A percentile compares a stretch with the other conserved stretches of the same genome.
phyloP scores from a whole-genome alignment of 2,113 vertebrate genomes.

The Antechinus flavipes region DNA sequence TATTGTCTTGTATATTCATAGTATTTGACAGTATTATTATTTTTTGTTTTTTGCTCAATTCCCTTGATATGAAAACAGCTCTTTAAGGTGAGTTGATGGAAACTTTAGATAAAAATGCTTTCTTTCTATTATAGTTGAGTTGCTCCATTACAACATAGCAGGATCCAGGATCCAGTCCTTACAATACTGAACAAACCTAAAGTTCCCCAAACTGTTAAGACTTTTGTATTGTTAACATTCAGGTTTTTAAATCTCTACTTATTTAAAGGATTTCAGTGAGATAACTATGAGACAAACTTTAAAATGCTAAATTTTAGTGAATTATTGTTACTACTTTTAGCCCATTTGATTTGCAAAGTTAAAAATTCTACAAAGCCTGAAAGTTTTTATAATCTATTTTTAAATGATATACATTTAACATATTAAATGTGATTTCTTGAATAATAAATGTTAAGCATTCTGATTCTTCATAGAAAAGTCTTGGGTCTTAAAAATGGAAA shows the following conservation, averaged over 20 bases:
- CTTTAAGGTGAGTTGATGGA: not conserved
- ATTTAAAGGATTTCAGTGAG: not conserved
- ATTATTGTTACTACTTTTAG: not conserved
- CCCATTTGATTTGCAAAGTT: not conserved
- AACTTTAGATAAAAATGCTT: not conserved
- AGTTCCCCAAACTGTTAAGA: not conserved
- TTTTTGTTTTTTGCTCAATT: constrained; percentile 70
- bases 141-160: not conserved
- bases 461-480: not conserved
- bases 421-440: not conserved
- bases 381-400: not conserved
- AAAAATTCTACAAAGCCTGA: not conserved
- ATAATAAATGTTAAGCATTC: not conserved
- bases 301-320: not conserved
- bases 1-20: not conserved
- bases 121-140: not conserved
- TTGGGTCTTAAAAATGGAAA: not conserved
- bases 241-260: not conserved
- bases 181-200: not conserved
- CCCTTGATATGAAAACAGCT: constrained; percentile 52
- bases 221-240: not conserved
- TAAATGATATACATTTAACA: not conserved
- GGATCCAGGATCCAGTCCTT: not conserved
- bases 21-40: constrained; percentile 62
- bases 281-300: not conserved